A percentile compares a stretch with the other conserved stretches of the same genome.
Conservation (phyloP, 2,797 vertebrate genomes). For the Lateolabrax maculatus region DNA sequence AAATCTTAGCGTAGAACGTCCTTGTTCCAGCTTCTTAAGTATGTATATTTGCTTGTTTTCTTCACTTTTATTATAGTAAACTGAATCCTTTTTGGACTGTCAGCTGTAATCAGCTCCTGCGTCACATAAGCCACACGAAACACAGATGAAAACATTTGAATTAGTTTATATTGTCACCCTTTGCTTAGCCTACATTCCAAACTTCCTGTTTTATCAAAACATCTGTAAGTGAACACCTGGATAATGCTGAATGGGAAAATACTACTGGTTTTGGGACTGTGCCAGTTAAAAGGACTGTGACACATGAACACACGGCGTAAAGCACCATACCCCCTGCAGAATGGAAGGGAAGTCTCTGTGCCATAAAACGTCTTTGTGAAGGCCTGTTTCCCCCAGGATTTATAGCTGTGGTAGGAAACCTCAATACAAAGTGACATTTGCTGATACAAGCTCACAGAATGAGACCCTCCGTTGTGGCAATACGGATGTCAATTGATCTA, state of each 20-base stretch:
- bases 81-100: neutral
- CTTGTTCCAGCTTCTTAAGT: neutral
- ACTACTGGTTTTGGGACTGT: constrained; percentile 64
- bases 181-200: neutral
- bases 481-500: constrained; percentile 46
- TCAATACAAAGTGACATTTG: constrained; percentile 81
- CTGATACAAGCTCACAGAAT: constrained; percentile 68
- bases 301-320: constrained; percentile 78
- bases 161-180: neutral
- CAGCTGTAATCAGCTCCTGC: no score
- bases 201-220: constrained; percentile 34
- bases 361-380: constrained; percentile 83
- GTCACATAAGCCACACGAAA: neutral
- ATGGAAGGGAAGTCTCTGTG: constrained; percentile 85
- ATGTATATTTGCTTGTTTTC: neutral
- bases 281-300: constrained; percentile 81
- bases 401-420: constrained; percentile 79
- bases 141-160: neutral
- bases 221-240: constrained; percentile 48
- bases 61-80: no score
- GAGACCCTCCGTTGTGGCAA: constrained; percentile 58
- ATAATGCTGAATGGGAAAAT: constrained; percentile 62
- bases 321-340: constrained; percentile 83
- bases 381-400: constrained; percentile 83
- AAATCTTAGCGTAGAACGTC: no score